These are phyloP conservation scores for Saccopteryx bilineata DNA, from an alignment of 2,113 vertebrate genomes.

Conservation along the genomic window DNA sequence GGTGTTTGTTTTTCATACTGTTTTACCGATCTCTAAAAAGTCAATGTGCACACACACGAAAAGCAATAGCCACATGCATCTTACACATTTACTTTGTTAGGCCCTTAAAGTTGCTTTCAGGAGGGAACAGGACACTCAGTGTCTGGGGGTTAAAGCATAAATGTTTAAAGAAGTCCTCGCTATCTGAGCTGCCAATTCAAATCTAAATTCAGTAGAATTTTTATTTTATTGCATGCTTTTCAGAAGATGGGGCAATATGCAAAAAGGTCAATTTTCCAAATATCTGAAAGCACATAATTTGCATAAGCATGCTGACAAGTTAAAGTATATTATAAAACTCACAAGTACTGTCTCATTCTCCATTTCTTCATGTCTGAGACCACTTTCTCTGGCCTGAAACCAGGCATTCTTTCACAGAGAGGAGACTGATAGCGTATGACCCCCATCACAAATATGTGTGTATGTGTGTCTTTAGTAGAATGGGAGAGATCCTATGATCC, in stretches of 20 bases:
- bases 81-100: conserved; percentile 43
- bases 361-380: conserved; percentile 35
- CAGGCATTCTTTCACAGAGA: conserved; percentile 57
- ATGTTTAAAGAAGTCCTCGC: conserved; percentile 2
- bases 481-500: conserved; percentile 27
- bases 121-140: neutral
- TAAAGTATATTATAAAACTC: conserved; percentile 32
- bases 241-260: conserved; percentile 40
- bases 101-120: conserved; percentile 41
- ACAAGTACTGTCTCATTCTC: neutral
- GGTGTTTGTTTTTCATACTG: conserved; percentile 37
- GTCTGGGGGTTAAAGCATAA: neutral
- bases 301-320: neutral
- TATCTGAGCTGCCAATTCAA: neutral
- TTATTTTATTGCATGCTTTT: conserved; percentile 57
- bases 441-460: conserved; percentile 48
- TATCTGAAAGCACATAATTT: conserved; percentile 39
- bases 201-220: conserved; percentile 34
- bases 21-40: conserved; percentile 38
- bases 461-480: neutral
- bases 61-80: neutral
- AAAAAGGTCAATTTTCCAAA: conserved; percentile 61
- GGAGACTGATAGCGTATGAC: neutral
- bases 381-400: conserved; percentile 54
- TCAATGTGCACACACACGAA: conserved; percentile 3